Base-by-base conservation (phyloP, 2,113 vertebrate species). In the Chionodraco myersi region DNA sequence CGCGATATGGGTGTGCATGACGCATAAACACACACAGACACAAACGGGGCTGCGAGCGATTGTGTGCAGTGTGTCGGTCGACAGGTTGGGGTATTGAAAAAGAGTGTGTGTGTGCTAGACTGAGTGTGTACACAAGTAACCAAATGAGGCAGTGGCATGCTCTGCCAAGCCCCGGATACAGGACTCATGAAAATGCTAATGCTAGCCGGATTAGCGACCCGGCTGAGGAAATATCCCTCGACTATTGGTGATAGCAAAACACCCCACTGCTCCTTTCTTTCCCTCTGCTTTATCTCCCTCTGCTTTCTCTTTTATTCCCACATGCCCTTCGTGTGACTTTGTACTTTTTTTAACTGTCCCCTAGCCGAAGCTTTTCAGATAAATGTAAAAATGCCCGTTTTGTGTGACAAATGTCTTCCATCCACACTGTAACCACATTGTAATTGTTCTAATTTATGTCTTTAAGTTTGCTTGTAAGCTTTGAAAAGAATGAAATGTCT, bases 141-240 rank as follows among this genome's bases (percentile, higher is more conserved):
- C 88, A 92, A 94, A 93, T 90, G 87, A 91, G 91, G 85, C 83
- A 70, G 88, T 91, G 93, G 94, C 93, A 94, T 94, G 94, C 91
- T 93, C 94, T 88, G 82, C 91, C 92, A 92, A 91, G 77, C 91
- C 67, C 85, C 26, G 86, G 88, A 90, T 87, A 91, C 88, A 89
- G 79, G 83, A 88, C 90, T 92, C 91, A 94, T 95, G 93, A 95
- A 95, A 94, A 95, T 94, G 93, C 91, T 93, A 94, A 95, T 94
- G 90, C 81, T 90, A 88, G 89, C 81, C 73, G 85, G 93, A 94
- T 95, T 93, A 92, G 76, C 65, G 75, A 77, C 61, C 77, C 81
- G 80, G 88, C 86, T 85, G 64, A 80, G 80, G 87, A 90, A 88
- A 90, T 86, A 90, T 85, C 80, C 86, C 69, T 79, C 51, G 67